These are phyloP conservation scores for Ceramica pisi DNA, from an alignment of 2,888 invertebrate genomes.

Conservation along the genomic window DNA sequence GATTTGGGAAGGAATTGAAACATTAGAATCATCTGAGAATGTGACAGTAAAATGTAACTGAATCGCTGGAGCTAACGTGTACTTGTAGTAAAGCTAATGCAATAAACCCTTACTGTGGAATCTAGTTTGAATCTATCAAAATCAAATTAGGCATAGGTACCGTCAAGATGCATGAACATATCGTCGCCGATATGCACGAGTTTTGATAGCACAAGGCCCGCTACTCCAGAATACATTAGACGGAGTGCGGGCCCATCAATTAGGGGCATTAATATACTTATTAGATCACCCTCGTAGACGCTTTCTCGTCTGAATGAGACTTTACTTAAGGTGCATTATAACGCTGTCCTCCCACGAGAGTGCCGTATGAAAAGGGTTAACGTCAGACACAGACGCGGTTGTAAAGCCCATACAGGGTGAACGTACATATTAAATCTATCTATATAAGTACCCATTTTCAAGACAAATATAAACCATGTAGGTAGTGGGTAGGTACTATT, in stretches of 20 bases:
- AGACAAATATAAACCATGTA: too few relatives aligned
- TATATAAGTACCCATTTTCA: not conserved
- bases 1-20: not conserved
- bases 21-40: conserved; percentile 1
- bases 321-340: conserved; percentile 43
- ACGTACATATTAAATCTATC: not conserved
- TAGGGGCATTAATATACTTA: conserved; percentile 64
- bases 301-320: conserved; percentile 46
- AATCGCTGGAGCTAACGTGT: not conserved
- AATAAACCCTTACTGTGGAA: too few relatives aligned
- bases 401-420: not conserved
- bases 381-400: conserved; percentile 10
- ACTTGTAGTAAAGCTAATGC: not conserved
- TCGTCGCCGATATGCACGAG: not conserved
- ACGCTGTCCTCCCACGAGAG: conserved; percentile 53
- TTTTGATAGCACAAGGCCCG: not conserved
- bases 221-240: conserved; percentile 52
- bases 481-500: too few relatives aligned
- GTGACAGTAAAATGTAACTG: not conserved
- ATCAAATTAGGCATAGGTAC: not conserved
- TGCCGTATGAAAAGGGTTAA: conserved; percentile 42
- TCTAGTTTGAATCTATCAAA: not conserved
- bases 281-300: conserved; percentile 55
- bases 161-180: not conserved
- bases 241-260: conserved; percentile 49